Base-by-base conservation (phyloP, 2,888 invertebrate species). In the Ophonus ardosiacus region DNA sequence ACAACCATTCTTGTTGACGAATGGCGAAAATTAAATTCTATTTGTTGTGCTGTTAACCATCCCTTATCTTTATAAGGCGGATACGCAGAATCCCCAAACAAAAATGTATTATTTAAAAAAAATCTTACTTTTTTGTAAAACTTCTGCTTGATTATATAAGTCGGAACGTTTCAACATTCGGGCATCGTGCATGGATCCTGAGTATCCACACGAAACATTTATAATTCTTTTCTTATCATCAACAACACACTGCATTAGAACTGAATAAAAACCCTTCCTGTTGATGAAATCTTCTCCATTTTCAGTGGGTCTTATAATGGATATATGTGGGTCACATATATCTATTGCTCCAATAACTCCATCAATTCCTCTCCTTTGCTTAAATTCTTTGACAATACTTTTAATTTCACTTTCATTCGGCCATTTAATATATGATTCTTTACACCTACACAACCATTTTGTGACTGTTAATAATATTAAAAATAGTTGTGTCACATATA, bases 11-110 rank as follows among this genome's bases (percentile, higher is more conserved):
- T 85, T 0, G 87, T 87, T 40, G 86, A 40, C 38, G 88, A 88
- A 85, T 88, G 87, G 7, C 87, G 83, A 15, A 87, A 56, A 79
- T 90, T 90, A 80, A 88, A 89, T 1, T 86, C 80, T 56, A 13
- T 85, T 87, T 90, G 88, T 5, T 86, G 51, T 15, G 84, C 82
- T 2, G 88, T 88, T 7, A 90, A 84, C 84, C 86, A 81, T 6
- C 88, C 89, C 78, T 88, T 86, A 84, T 89, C 88, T 81, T 87
- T 88, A 85, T 86, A 90, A 8, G 88, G 89, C 6, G 88, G 86
- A 81, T 90, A 89, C 6, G 88, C 88, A 31, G 86, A 86, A 85
- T 88, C 88, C 31, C 88, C 87, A 17, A 88, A 21, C 8, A 88
- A 18, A 84, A 81, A 81, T 24, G 51, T 84, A n/a, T 85, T 78